Base-by-base conservation (phyloP, 2,113 vertebrate genomes). In the Thunnus thynnus region DNA sequence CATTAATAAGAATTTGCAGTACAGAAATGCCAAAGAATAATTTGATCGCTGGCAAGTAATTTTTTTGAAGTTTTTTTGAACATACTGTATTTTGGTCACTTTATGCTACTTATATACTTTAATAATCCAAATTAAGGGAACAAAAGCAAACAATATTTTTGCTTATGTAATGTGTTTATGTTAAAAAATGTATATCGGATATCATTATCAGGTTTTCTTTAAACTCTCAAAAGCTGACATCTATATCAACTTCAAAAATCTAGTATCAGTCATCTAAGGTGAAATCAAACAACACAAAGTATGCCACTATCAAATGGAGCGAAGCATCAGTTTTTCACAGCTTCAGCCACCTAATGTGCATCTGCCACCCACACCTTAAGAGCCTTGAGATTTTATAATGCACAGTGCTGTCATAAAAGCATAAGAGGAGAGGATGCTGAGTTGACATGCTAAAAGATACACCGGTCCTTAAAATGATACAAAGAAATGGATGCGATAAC, bases 401-500 rank as follows among this genome's bases (percentile, higher is more conserved):
- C 46, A 68, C 25, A 73, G 36, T 47, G 62, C 7, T 57, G 54
- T 76, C 60, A 76, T 60, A 55, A 72, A 84, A 52, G 11, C 41
- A 18, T 25, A 30, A 46, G 13, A 48, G 58, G 32, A 25, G 32
- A 78, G 18, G 50, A 64, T 58, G 44, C 27, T 70, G 47, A 73
- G 12, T 13, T 44, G 44, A 72, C 14, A 7, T 47, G 17, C 22
- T 62, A 27, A 75, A 73, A 70, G 13, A 82, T 48, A 76, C n/a
- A 61, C 50, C 47, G 25, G 36, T 51, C 22, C 54, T 72, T 70
- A 52, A 63, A 77, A 80, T 55, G 76, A 58, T 13, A 8, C 32
- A n/a, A 55, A 82, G 22, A 84, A 82, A 78, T 66, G 30, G 44
- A 58, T 47, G 69, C 55, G 65, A 76, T n/a, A 63, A 87, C 76